Percentiles rank a stretch among this genome's conserved stretches.
These are phyloP conservation scores for Percopsis transmontana DNA, from an alignment of 2,113 vertebrate species.

Conservation along the genomic window DNA sequence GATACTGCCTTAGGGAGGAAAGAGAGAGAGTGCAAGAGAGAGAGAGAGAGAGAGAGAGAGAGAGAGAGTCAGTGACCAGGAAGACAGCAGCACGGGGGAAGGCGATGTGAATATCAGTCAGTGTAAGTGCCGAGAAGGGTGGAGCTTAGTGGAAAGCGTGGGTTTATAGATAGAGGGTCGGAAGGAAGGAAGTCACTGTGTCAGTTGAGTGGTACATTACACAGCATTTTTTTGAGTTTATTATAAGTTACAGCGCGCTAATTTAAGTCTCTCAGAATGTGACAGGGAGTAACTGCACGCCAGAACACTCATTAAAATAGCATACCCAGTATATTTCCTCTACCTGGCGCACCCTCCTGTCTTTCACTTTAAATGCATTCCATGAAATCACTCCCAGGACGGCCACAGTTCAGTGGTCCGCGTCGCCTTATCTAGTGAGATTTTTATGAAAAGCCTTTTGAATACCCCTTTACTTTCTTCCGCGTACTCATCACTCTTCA, in stretches of 20 bases:
- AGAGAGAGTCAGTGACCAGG: conserved; percentile 40
- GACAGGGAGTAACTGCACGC: conserved; percentile 31
- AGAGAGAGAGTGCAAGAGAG: too few species aligned
- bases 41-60: conserved; percentile 49
- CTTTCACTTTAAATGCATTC: conserved; percentile 48
- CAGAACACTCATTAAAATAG: conserved; percentile 49
- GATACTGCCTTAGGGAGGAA: conserved; percentile 57
- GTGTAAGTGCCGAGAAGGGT: not conserved
- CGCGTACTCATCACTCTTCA: conserved; percentile 29
- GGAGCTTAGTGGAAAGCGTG: conserved; percentile 19
- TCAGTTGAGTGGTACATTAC: conserved; percentile 11
- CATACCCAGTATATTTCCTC: conserved; percentile 45
- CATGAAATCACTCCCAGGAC: conserved; percentile 52
- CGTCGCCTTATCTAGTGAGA: conserved; percentile 62
- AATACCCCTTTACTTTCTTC: conserved; percentile 38
- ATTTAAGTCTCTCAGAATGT: conserved; percentile 40
- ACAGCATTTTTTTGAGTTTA: conserved; percentile 5
- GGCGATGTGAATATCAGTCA: conserved; percentile 33
- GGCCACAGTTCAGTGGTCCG: conserved; percentile 37
- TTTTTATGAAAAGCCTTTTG: conserved; percentile 55
- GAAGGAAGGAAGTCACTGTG: conserved; percentile 1
- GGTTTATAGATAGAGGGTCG: conserved; percentile 14
- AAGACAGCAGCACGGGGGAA: conserved; percentile 3
- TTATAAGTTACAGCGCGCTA: not conserved
- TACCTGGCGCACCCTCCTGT: conserved; percentile 28